A percentile compares a stretch with the other conserved stretches of the same genome.
Evolutionary conservation across 2,888 invertebrate species (phyloP).

Genomic region (Ceriagrion tenellum): DNA sequence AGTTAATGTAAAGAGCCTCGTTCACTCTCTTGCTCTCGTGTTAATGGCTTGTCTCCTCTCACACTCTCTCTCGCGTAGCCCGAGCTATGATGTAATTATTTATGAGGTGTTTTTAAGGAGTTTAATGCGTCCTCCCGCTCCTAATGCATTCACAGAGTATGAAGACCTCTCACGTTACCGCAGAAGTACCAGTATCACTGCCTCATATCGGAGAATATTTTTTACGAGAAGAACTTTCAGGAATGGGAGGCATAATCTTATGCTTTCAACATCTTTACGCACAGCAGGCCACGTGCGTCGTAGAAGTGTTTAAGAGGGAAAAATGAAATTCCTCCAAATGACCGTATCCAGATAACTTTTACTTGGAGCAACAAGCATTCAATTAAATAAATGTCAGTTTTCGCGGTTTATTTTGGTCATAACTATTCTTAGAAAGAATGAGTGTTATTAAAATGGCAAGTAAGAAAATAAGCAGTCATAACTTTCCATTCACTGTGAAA

Average conservation of each 20-base stretch:
- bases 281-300: not conserved
- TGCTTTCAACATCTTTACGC: not conserved
- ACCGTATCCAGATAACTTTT: no score
- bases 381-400: no score
- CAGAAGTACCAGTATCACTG: not conserved
- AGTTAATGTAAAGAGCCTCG: constrained; percentile 39
- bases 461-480: no score
- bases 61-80: not conserved
- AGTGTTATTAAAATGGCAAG: no score
- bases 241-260: not conserved
- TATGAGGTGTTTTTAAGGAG: constrained; percentile 46
- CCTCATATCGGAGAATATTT: not conserved
- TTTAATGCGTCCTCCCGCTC: not conserved
- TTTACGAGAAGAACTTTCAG: not conserved
- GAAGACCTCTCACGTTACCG: not conserved
- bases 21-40: not conserved
- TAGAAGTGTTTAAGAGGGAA: no score
- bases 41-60: not conserved
- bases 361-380: no score
- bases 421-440: no score
- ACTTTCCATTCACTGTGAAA: no score
- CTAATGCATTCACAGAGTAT: not conserved
- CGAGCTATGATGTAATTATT: constrained; percentile 33
- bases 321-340: no score
- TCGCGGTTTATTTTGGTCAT: no score